phyloP scores from a whole-genome alignment of 2,888 invertebrate genomes.

The Parthenolecanium corni region DNA sequence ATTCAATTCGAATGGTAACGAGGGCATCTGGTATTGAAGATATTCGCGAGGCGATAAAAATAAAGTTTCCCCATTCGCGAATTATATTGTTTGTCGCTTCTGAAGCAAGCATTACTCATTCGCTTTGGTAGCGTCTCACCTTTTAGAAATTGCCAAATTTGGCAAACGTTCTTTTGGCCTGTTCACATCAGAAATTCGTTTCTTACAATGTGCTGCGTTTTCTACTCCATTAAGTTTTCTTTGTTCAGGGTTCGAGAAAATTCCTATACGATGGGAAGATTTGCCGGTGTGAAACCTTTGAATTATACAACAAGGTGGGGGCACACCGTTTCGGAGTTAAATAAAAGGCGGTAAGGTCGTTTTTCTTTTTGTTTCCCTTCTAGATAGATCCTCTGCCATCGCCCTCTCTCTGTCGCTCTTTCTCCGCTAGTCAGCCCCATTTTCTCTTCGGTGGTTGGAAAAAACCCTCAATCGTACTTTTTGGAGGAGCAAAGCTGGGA shows the following conservation, averaged over 20 bases:
- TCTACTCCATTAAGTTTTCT: conserved; percentile 23
- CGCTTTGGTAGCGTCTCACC: conserved; percentile 17
- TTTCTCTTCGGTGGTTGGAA: background rate
- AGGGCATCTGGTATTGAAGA: no score
- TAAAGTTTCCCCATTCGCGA: conserved; percentile 9
- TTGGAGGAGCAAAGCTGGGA: no score
- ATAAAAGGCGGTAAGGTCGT: conserved; percentile 20
- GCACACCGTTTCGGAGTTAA: background rate
- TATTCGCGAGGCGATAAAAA: background rate
- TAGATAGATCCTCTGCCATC: no score
- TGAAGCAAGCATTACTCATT: conserved; percentile 17
- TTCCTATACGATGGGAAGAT: conserved; percentile 19
- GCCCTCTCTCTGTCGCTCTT: conserved; percentile 1
- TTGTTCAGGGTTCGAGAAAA: conserved; percentile 17
- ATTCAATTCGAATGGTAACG: no score
- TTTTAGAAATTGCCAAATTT: conserved; percentile 15
- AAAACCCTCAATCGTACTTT: no score
- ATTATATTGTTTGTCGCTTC: conserved; percentile 19
- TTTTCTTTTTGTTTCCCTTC: no score
- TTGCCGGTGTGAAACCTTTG: conserved; percentile 18
- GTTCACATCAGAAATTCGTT: conserved; percentile 21
- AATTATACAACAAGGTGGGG: conserved; percentile 13
- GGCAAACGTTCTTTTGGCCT: conserved; percentile 21
- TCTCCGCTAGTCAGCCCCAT: background rate
- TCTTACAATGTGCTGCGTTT: conserved; percentile 22